These are phyloP conservation scores for human DNA, from an alignment of 2,113 vertebrate species.

Conservation along the genomic window DNA sequence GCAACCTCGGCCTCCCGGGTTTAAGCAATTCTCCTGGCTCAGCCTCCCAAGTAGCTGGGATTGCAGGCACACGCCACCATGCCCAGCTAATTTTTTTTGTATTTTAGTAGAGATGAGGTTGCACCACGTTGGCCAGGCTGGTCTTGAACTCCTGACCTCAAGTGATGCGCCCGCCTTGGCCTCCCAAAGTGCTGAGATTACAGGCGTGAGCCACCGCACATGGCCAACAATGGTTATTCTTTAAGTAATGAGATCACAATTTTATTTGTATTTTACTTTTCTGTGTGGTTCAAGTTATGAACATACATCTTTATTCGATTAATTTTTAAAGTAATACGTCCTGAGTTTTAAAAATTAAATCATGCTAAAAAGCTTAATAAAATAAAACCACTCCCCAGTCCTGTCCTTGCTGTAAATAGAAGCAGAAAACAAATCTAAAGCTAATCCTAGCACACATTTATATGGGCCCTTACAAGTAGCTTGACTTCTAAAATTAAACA, in stretches of 20 bases:
- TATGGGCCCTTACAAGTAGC: background rate
- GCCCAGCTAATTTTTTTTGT: no score
- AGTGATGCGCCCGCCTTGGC: no score
- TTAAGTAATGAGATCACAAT: background rate
- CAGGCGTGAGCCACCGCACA: no score
- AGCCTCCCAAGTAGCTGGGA: no score
- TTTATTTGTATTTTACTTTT: slow-evolving; percentile 18
- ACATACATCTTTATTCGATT: background rate
- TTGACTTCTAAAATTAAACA: slow-evolving; percentile 16
- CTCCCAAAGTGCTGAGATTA: no score
- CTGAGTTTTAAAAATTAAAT: slow-evolving; percentile 28
- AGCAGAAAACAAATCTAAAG: background rate
- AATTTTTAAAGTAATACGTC: background rate
- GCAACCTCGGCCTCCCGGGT: no score
- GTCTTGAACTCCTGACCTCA: no score
- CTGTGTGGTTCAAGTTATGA: background rate
- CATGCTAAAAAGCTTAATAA: background rate
- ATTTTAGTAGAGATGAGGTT: no score
- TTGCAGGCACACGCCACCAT: no score
- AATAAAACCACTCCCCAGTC: background rate
- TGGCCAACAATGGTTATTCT: background rate
- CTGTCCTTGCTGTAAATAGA: background rate
- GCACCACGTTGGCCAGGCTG: no score
- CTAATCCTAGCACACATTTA: background rate
- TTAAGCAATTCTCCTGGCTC: no score